Base-by-base conservation (phyloP, 2,888 invertebrate species). In the Lasioglossum pauxillum region DNA sequence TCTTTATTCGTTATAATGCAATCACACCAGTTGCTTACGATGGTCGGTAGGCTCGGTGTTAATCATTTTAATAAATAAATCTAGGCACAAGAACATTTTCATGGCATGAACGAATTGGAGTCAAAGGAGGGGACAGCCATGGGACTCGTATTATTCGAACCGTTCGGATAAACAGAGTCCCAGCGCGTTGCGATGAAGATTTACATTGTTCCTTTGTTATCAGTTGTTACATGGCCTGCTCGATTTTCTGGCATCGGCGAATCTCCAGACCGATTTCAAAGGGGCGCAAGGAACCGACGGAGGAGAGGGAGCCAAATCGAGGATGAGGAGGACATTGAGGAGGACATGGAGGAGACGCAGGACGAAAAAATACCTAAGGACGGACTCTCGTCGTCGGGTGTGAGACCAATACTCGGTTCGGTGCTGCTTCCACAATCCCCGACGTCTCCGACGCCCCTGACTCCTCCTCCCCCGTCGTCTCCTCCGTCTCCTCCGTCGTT, bases 351-450 rank as follows among this genome's bases (percentile, higher is more conserved):
- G 69, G 64, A 80, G n/a, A 49, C 41, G 57, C 60, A 57, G 64
- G 35, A 82, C 41, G n/a, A 35, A 82, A 78, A 82, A 44, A 75
- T 91, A 93, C 96, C 97, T 95, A 97, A 96, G 92, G 97, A 97
- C 93, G 97, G 97, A 95, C 97, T 97, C 96, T 97, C 98, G 95
- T 96, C 96, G 93, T 96, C 96, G 85, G 96, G 96, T 80, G 96
- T 96, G 94, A 95, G 90, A 93, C 95, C 92, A 96, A 96, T 95
- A 96, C 96, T 94, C 85, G 94, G 94, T 90, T 95, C 89, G 95
- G 96, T 89, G 95, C 96, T 93, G 94, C 95, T 93, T 91, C 94
- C 92, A 94, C 95, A 94, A 94, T 94, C 93, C 92, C 94, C 93
- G 87, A 91, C 92, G 95, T 95, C 95, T 95, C 95, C 96, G 94